Percentiles rank a stretch among this genome's conserved stretches.
Conservation (phyloP, 2,888 invertebrate genomes). For the Archips crataeganus region DNA sequence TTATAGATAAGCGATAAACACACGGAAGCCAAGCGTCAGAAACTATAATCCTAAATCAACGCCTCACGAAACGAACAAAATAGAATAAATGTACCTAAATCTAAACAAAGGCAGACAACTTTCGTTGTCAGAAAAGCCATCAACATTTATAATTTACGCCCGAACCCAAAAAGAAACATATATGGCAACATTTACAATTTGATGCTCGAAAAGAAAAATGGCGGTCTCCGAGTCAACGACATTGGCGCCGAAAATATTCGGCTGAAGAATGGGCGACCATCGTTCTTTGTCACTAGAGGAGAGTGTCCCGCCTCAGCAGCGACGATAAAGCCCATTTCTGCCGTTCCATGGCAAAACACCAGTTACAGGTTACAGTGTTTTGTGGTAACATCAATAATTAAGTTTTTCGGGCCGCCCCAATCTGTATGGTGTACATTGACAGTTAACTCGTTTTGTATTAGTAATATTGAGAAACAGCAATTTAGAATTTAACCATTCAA, state of each 20-base stretch:
- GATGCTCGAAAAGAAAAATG: constrained; percentile 42
- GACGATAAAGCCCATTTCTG: no score
- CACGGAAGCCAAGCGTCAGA: no score
- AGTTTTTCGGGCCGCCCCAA: no score
- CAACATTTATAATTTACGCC: constrained; percentile 23
- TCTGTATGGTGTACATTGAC: no score
- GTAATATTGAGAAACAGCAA: no score
- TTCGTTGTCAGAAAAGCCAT: not conserved
- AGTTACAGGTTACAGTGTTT: no score
- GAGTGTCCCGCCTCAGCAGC: constrained; percentile 8
- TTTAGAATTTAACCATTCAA: no score
- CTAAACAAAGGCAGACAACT: not conserved
- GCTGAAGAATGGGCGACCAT: constrained; percentile 38
- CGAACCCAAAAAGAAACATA: constrained; percentile 32
- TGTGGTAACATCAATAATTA: no score
- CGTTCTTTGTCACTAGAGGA: constrained; percentile 41
- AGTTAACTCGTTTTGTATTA: no score
- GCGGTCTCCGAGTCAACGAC: constrained; percentile 39
- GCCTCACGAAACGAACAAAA: not conserved
- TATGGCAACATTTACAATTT: constrained; percentile 36
- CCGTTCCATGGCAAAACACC: no score
- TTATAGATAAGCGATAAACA: no score
- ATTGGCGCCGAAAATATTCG: constrained; percentile 40
- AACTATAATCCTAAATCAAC: no score
- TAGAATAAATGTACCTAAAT: not conserved